These are phyloP conservation scores for Sebastes goodei DNA, from an alignment of 2,797 vertebrate species.

Conservation along the genomic window DNA sequence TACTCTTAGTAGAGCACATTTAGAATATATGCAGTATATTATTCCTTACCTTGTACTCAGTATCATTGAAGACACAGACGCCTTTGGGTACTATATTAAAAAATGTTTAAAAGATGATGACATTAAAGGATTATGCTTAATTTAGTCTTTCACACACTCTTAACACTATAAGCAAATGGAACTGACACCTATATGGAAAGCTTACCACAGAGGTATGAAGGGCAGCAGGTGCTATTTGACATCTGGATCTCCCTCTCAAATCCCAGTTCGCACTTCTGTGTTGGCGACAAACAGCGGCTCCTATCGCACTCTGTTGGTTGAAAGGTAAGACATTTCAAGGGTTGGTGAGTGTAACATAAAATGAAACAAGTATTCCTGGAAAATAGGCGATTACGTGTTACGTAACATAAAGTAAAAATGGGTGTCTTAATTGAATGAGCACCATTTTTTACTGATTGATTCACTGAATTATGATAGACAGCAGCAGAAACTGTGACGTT, in stretches of 20 bases:
- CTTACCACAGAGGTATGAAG: slow-evolving; percentile 76
- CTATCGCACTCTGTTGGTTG: slow-evolving; percentile 71
- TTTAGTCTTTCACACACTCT: not conserved
- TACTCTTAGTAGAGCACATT: not conserved
- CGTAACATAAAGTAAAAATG: not conserved
- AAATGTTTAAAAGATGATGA: not conserved
- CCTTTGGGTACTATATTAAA: slow-evolving; percentile 66
- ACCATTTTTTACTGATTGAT: not conserved
- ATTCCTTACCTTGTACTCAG: slow-evolving; percentile 78
- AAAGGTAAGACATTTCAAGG: not conserved
- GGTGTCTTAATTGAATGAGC: not conserved
- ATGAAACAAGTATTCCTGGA: not conserved
- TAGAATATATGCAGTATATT: not conserved
- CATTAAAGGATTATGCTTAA: not conserved
- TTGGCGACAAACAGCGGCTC: slow-evolving; percentile 44
- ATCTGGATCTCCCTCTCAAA: slow-evolving; percentile 37
- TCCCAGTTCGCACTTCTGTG: slow-evolving; percentile 58
- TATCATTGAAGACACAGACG: slow-evolving; percentile 80
- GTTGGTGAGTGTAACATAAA: not conserved
- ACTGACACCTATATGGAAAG: not conserved
- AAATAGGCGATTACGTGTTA: not conserved
- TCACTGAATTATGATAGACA: not conserved
- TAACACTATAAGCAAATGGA: not conserved
- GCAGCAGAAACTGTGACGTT: not conserved
- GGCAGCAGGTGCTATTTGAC: slow-evolving; percentile 75